Evolutionary conservation across 2,113 vertebrate genomes (phyloP).

Genomic region (Leptosomus discolor): DNA sequence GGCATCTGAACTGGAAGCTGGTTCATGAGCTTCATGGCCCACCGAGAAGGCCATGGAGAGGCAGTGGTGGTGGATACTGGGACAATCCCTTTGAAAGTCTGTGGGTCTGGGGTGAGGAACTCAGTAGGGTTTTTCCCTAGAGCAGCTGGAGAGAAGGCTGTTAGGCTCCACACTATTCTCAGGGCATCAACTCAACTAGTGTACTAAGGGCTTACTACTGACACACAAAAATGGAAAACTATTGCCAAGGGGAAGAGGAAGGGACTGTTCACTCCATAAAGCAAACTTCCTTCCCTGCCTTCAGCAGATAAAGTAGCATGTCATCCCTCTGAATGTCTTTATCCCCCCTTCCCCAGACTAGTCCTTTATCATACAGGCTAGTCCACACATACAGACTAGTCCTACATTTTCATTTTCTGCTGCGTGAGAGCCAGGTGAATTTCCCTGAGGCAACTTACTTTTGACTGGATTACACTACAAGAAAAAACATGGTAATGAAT

Average conservation of each 20-base stretch:
- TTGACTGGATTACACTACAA: neutral
- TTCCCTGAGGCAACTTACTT: neutral
- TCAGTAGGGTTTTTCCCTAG: neutral
- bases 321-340: neutral
- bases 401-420: neutral
- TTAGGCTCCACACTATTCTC: neutral
- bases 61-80: neutral
- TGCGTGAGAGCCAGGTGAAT: neutral
- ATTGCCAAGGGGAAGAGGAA: neutral
- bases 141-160: neutral
- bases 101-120: neutral
- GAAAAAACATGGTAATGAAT: neutral
- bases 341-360: neutral
- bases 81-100: neutral
- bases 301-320: neutral
- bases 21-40: neutral
- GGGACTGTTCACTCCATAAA: neutral
- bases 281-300: neutral
- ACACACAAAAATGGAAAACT: neutral
- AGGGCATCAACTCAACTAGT: neutral
- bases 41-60: neutral
- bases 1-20: neutral
- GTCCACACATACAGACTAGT: neutral
- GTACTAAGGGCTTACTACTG: neutral
- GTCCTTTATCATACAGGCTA: neutral